phyloP scores from a whole-genome alignment of 1,140 invertebrate species.

The Chrysoperla carnea region DNA sequence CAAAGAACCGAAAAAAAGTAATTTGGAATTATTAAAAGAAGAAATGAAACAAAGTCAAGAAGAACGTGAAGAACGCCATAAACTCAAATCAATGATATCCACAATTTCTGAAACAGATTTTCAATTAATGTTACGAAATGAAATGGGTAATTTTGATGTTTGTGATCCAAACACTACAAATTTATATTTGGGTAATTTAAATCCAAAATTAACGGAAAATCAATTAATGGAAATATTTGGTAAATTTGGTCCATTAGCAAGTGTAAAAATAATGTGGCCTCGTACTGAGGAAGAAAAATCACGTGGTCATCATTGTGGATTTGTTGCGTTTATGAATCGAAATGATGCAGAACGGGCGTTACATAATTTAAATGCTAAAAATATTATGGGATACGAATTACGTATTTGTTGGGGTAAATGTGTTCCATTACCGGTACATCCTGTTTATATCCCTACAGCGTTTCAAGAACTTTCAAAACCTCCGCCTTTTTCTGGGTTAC shows the following conservation, averaged over 20 bases:
- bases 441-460: slow-evolving; percentile 89
- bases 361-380: slow-evolving; percentile 61
- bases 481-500: slow-evolving; percentile 63
- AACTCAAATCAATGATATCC: slow-evolving; percentile 19
- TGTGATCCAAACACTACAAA: slow-evolving; percentile 77
- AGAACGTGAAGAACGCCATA: slow-evolving; percentile 5
- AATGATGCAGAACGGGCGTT: slow-evolving; percentile 72
- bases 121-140: not conserved
- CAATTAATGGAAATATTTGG: slow-evolving; percentile 80
- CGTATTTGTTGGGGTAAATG: slow-evolving; percentile 97
- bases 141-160: slow-evolving; percentile 41
- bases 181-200: slow-evolving; percentile 73
- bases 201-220: slow-evolving; percentile 69
- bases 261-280: slow-evolving; percentile 89
- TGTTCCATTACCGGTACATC: slow-evolving; percentile 79
- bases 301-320: slow-evolving; percentile 68
- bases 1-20: slow-evolving; percentile 14
- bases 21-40: slow-evolving; percentile 20
- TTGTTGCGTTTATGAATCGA: slow-evolving; percentile 83
- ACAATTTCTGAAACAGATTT: slow-evolving; percentile 12
- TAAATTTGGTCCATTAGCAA: slow-evolving; percentile 70
- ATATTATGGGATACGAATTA: slow-evolving; percentile 87
- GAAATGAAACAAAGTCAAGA: slow-evolving; percentile 16
- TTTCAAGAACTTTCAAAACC: slow-evolving; percentile 70
- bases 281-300: slow-evolving; percentile 65